These are phyloP conservation scores for Oncorhynchus keta DNA, from an alignment of 2,113 vertebrate genomes.

Conservation along the genomic window DNA sequence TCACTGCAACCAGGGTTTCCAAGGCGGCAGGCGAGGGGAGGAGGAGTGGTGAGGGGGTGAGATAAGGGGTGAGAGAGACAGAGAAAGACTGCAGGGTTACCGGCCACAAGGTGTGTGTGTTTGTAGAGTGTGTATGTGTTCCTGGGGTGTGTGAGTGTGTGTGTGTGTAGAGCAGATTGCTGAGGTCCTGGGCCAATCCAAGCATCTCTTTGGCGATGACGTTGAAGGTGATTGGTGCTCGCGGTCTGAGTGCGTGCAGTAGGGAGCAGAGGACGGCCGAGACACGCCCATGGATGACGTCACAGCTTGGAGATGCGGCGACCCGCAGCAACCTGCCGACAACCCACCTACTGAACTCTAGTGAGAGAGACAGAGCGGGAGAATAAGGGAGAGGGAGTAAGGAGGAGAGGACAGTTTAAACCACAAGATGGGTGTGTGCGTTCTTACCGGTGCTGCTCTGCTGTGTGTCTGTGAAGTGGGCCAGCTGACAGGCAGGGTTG, in stretches of 20 bases:
- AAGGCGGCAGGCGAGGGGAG: constrained; percentile 75
- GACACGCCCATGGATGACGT: constrained; percentile 79
- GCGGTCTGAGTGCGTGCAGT: constrained; percentile 86
- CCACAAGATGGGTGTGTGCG: not conserved
- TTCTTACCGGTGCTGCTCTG: constrained; percentile 80
- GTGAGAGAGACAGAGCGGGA: constrained; percentile 5
- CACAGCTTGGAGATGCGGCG: constrained; percentile 85
- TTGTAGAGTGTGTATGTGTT: constrained; percentile 20
- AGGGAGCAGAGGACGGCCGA: constrained; percentile 85
- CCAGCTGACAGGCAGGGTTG: constrained; percentile 78
- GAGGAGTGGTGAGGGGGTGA: constrained; percentile 79
- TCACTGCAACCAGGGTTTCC: constrained; percentile 78
- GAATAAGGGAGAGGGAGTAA: not conserved
- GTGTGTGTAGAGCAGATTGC: constrained; percentile 70
- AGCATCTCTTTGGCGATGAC: constrained; percentile 81
- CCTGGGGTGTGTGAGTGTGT: constrained; percentile 25
- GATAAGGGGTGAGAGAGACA: constrained; percentile 68
- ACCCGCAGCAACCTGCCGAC: constrained; percentile 87
- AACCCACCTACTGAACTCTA: constrained; percentile 93
- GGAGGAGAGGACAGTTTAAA: not conserved
- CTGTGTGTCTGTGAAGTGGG: constrained; percentile 73
- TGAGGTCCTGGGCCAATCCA: constrained; percentile 80
- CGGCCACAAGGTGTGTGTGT: constrained; percentile 76
- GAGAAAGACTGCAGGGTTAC: constrained; percentile 73
- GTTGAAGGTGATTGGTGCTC: constrained; percentile 81